These are phyloP conservation scores for Addax nasomaculatus DNA, from an alignment of 2,113 vertebrate species.

Conservation along the genomic window DNA sequence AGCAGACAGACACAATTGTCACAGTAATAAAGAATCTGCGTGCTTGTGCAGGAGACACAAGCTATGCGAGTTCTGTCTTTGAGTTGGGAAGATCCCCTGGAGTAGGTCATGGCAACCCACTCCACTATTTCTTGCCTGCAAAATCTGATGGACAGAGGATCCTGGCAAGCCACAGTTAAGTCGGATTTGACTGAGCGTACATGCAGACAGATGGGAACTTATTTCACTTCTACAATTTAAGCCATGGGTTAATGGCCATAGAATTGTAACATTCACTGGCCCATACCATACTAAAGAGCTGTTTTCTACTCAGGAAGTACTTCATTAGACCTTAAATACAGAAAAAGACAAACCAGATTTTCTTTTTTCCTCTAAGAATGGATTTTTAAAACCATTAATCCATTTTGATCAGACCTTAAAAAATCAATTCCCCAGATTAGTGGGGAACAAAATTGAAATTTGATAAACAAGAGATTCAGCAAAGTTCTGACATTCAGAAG, in stretches of 20 bases:
- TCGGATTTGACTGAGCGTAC: background rate
- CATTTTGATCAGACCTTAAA: constrained; percentile 1
- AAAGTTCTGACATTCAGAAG: background rate
- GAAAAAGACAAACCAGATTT: background rate
- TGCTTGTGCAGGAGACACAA: background rate
- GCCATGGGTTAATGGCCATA: background rate
- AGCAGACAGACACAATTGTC: background rate
- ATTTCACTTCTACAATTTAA: background rate
- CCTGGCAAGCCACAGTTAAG: background rate
- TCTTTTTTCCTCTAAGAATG: background rate
- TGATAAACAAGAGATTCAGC: background rate
- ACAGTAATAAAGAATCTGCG: background rate
- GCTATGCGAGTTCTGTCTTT: background rate
- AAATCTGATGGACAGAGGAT: background rate
- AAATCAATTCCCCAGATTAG: background rate
- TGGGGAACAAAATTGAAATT: background rate
- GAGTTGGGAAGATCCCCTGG: background rate
- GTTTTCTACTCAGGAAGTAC: background rate
- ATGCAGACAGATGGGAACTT: background rate
- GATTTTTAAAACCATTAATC: background rate
- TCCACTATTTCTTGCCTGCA: background rate
- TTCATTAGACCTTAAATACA: background rate
- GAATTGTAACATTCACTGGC: background rate
- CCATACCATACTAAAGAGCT: background rate
- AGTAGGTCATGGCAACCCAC: background rate